These are phyloP conservation scores for Oceanites oceanicus DNA, from an alignment of 2,113 vertebrate species.

Conservation along the genomic window DNA sequence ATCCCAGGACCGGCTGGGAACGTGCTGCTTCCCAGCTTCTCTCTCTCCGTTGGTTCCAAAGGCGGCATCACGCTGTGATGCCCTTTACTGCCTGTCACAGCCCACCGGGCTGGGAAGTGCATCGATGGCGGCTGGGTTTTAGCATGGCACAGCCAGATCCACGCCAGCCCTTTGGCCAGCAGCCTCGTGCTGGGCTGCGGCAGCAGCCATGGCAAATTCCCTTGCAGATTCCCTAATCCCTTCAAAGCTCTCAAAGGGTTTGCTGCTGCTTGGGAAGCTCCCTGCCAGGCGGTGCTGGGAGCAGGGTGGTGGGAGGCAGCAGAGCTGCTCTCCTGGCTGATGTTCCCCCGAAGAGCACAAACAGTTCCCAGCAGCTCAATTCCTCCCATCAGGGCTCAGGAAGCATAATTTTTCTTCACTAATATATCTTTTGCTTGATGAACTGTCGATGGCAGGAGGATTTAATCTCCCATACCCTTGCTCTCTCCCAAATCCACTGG, in stretches of 20 bases:
- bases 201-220: background rate
- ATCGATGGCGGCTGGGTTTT: rapidly evolving
- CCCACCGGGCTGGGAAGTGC: background rate
- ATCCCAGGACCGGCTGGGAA: background rate
- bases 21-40: rapidly evolving
- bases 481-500: slow-evolving; percentile 55
- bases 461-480: slow-evolving; percentile 67
- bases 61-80: background rate
- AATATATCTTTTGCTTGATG: slow-evolving; percentile 62
- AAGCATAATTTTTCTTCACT: slow-evolving; percentile 50
- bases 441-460: slow-evolving; percentile 58
- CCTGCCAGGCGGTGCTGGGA: background rate
- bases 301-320: background rate
- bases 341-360: slow-evolving; percentile 11
- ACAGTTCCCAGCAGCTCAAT: background rate
- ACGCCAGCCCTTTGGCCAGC: background rate
- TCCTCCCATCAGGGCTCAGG: background rate
- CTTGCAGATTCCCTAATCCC: background rate
- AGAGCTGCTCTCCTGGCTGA: background rate
- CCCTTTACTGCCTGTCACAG: background rate
- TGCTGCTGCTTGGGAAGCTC: background rate
- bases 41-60: background rate
- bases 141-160: background rate
- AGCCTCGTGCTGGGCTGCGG: background rate
- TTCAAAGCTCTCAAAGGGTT: background rate